Conservation (phyloP, 2,113 vertebrate species). For the Stercorarius parasiticus region DNA sequence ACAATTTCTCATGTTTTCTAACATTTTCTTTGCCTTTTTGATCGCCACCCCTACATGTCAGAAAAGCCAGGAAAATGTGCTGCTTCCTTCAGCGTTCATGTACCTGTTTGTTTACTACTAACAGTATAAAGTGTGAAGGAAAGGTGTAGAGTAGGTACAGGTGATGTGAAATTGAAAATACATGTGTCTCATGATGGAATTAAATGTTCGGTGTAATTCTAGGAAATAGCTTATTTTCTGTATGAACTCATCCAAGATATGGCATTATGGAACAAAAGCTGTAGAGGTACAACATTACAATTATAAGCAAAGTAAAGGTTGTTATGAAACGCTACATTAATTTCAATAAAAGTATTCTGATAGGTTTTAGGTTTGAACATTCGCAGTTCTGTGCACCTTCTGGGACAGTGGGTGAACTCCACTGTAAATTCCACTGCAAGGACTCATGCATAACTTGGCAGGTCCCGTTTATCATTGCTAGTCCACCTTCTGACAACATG, state of each 20-base stretch:
- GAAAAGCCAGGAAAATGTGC: background rate
- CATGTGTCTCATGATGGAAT: background rate
- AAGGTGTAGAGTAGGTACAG: background rate
- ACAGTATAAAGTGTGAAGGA: background rate
- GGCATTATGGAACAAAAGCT: background rate
- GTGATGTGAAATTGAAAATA: background rate
- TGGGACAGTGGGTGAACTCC: background rate
- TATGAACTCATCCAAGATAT: background rate
- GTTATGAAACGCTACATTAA: background rate
- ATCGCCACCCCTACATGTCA: background rate
- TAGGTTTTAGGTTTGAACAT: background rate
- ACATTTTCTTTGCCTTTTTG: background rate
- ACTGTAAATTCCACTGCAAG: background rate
- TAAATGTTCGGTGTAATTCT: background rate
- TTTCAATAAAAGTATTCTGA: conserved; percentile 22
- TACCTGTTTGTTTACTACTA: background rate
- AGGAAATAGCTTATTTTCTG: background rate
- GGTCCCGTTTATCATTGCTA: background rate
- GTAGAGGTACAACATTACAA: background rate
- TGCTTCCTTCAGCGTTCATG: background rate
- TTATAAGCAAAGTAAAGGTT: background rate
- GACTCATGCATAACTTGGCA: background rate
- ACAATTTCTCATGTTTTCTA: background rate
- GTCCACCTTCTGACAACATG: conserved; percentile 18
- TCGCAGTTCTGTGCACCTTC: background rate